phyloP scores from a whole-genome alignment of 2,797 vertebrate genomes.

The Pelobates cultripes region DNA sequence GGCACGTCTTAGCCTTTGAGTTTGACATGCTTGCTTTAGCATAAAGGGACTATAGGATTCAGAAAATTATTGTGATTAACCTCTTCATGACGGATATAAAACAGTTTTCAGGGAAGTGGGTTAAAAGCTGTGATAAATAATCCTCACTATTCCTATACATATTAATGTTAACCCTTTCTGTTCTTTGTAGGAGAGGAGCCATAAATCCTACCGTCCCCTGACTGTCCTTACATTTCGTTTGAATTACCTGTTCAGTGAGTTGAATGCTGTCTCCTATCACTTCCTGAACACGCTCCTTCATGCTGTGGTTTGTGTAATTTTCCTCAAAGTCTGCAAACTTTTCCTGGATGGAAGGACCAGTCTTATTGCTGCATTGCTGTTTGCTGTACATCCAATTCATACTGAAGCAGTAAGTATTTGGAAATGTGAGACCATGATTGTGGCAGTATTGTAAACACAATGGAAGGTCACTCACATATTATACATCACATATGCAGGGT shows the following conservation, averaged over 20 bases:
- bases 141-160: neutral
- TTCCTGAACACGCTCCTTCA: conserved; percentile 90
- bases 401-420: conserved; percentile 91
- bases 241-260: conserved; percentile 93
- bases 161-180: conserved; percentile 10
- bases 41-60: no score
- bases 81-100: no score
- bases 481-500: no score
- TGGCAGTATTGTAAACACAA: no score
- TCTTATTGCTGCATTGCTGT: conserved; percentile 87
- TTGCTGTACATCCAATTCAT: conserved; percentile 95
- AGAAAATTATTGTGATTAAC: no score
- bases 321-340: conserved; percentile 89
- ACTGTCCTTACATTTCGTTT: conserved; percentile 96
- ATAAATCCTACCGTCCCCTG: conserved; percentile 95
- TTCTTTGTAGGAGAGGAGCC: conserved; percentile 88
- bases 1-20: no score
- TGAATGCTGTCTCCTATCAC: conserved; percentile 93
- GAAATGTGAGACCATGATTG: no score
- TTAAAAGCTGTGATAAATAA: no score
- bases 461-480: no score
- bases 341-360: conserved; percentile 86
- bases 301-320: conserved; percentile 85
- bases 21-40: no score
- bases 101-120: no score